Percentiles rank a stretch among this genome's conserved stretches.
Conservation (phyloP, 1,140 invertebrate species). For the Polyergus mexicanus region DNA sequence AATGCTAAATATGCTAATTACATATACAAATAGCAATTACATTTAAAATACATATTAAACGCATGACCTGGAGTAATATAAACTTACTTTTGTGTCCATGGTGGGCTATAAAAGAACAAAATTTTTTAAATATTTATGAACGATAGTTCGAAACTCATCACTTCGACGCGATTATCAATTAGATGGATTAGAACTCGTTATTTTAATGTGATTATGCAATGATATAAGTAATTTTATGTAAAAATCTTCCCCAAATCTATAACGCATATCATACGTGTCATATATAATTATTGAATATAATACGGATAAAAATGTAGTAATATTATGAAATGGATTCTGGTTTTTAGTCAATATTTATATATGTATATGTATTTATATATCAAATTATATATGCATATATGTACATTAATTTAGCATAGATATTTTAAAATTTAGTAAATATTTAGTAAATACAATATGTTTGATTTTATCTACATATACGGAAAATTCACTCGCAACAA, state of each 20-base stretch:
- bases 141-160: neutral
- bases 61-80: slow-evolving; percentile 15
- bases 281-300: neutral
- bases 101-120: slow-evolving; percentile 74
- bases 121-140: slow-evolving; percentile 35
- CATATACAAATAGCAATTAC: neutral
- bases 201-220: neutral
- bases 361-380: neutral
- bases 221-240: neutral
- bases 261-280: neutral
- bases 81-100: slow-evolving; percentile 78
- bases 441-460: neutral
- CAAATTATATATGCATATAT: neutral
- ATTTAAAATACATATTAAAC: neutral
- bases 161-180: neutral
- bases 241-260: neutral
- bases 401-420: neutral
- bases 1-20: neutral
- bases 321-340: neutral
- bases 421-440: neutral
- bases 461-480: neutral
- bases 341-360: neutral
- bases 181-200: neutral
- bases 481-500: slow-evolving; percentile 6
- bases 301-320: neutral